Conservation (phyloP, 1,140 invertebrate genomes). For the Macrosteles quadrilineatus region DNA sequence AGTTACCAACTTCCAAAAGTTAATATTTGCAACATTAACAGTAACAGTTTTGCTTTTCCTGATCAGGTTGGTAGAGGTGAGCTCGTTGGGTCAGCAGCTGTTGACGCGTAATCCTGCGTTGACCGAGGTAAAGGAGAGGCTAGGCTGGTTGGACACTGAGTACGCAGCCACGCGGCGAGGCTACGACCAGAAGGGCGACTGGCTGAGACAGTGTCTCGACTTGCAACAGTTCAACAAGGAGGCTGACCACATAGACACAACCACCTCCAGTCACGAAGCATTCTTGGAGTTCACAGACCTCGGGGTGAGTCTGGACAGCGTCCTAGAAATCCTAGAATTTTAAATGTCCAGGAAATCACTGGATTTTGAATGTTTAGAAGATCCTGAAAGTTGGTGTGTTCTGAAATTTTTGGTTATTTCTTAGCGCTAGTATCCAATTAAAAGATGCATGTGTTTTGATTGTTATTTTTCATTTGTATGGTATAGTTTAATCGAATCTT, state of each 20-base stretch:
- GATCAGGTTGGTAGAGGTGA: conserved; percentile 74
- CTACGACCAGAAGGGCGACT: conserved; percentile 81
- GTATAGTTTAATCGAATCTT: too few relatives aligned
- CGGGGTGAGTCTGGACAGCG: conserved; percentile 76
- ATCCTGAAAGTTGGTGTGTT: too few relatives aligned
- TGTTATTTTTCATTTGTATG: too few relatives aligned
- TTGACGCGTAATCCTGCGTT: conserved; percentile 68
- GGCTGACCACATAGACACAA: conserved; percentile 95
- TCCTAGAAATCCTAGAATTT: too few relatives aligned
- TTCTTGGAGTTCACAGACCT: conserved; percentile 88
- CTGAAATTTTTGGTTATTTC: too few relatives aligned
- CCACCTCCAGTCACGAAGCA: conserved; percentile 89
- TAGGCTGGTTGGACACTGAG: conserved; percentile 74
- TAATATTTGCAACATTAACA: too few relatives aligned
- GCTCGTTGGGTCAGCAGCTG: conserved; percentile 73
- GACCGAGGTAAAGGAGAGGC: conserved; percentile 67
- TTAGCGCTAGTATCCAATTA: too few relatives aligned
- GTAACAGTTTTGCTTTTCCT: too few relatives aligned
- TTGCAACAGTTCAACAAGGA: conserved; percentile 92
- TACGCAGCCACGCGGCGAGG: conserved; percentile 72
- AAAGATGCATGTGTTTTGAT: too few relatives aligned
- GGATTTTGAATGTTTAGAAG: too few relatives aligned
- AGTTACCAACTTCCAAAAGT: too few relatives aligned
- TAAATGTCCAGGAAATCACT: too few relatives aligned
- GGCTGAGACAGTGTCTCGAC: conserved; percentile 82